Evolutionary conservation across 2,797 vertebrate genomes (phyloP), one percentile per base, ranked within the genome.

Genomic region (Eurystomus glaucurus): DNA sequence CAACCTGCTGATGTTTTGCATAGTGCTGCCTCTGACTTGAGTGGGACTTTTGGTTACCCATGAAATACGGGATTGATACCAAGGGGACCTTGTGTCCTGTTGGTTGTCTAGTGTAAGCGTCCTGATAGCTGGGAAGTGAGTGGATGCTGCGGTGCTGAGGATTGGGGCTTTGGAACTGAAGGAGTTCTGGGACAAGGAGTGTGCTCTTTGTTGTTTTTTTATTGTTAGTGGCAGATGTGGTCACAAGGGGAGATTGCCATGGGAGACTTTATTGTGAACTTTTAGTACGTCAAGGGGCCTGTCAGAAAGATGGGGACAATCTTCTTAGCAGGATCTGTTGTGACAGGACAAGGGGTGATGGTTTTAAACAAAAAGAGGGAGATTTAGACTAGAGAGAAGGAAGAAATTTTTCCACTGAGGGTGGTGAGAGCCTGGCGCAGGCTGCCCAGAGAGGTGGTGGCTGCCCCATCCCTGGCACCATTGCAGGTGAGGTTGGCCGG

Each of bases 41-140:
- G 0, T 35, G 41, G 17, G 29, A 54, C 19, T 81, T 95, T 8
- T 57, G 26, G 41, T 61, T 64, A 28, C 3, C 4, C 10, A 5
- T 29, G 57, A 37, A 72, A 52, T 52, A 22, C 4, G 26, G 21
- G 23, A 23, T 37, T 66, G 17, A 3, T 70, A 66, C 25, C 2
- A 6, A 61, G 20, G n/a, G 6, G 23, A 52, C 12, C 19, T 25
- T 31, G 1, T 9, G 6, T 48, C 0, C 1, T 66, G 58, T 41
- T 57, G 74, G 55, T 66, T 74, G 23, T 70, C 35, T 86, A 55
- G 33, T 23, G 23, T 58, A 50, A 84, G 26, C 13, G 28, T 84
- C 37, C 51, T 37, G 62, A 45, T 60, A 76, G 84, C 29, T 87
- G 51, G 35, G 70, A 72, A 89, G 66, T 22, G 29, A 72, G 26